Base-by-base conservation (phyloP, 2,888 invertebrate genomes). In the Clitarchus hookeri region DNA sequence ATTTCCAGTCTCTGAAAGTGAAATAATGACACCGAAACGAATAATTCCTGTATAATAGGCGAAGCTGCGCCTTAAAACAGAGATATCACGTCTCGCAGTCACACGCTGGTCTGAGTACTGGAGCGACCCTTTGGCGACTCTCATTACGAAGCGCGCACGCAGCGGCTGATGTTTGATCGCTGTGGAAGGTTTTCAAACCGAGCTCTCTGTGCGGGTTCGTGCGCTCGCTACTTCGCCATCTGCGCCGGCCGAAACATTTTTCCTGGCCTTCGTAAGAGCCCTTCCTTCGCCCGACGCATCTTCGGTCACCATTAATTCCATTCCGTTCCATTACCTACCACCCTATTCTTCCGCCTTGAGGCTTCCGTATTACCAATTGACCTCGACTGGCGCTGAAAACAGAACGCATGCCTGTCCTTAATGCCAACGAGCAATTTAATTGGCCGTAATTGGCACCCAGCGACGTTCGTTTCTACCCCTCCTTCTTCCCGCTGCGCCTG, bases 311-410 rank as follows among this genome's bases (percentile, higher is more conserved):
- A 65, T 65, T 65, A 65, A 65, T 65, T n/a, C n/a, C 65, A 19
- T n/a, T 23, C 11, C 65, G 6, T 16, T n/a, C 8, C n/a, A 16
- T n/a, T 19, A 9, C 16, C 65, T 8, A 8, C 65, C n/a, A 6
- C 11, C 65, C 65, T 65, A 6, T 65, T 65, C 23, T 23, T 65
- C 1, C 65, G 1, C 11, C 11, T 23, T 6, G 16, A 23, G 0
- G 65, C 65, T 65, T 65, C 65, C 65, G 65, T n/a, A 65, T 65
- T n/a, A 65, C 65, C 65, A 65, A 65, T 16, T 65, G 65, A 65
- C 65, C 65, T 65, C 65, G 65, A 65, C 65, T 6, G 65, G 23
- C 65, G 65, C 65, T 65, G 65, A 65, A 23, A 65, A 65, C 65
- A 65, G 65, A 65, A 65, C 65, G 65, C 65, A 65, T 65, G 65